Conservation (phyloP, 2,888 invertebrate genomes). For the Ophion ellenae region DNA sequence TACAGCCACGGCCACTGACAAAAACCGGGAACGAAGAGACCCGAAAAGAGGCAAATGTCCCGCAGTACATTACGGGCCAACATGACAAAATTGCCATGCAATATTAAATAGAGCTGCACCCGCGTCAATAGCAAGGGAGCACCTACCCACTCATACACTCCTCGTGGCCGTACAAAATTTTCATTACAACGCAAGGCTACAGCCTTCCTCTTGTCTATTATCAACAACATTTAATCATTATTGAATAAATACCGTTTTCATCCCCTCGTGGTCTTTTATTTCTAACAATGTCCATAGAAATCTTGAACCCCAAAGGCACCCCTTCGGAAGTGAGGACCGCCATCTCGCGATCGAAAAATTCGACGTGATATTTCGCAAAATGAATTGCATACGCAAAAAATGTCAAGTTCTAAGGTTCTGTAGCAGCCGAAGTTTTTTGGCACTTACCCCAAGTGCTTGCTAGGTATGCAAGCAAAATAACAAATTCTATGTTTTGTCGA, state of each 20-base stretch:
- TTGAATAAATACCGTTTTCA: conserved; percentile 1
- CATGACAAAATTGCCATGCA: conserved; percentile 58
- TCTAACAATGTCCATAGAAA: not conserved
- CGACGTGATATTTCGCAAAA: not conserved
- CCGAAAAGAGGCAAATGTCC: conserved; percentile 25
- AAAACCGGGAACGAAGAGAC: not conserved
- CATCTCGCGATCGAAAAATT: not conserved
- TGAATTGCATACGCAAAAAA: too few relatives aligned
- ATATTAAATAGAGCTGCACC: conserved; percentile 66
- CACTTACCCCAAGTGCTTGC: not conserved
- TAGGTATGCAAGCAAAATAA: not conserved
- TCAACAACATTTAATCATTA: not conserved
- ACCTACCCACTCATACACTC: conserved; percentile 13
- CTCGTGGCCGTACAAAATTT: conserved; percentile 1
- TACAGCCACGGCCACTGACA: conserved; percentile 35
- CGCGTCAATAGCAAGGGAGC: conserved; percentile 54
- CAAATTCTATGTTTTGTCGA: not conserved
- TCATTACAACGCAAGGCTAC: conserved; percentile 12
- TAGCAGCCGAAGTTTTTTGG: too few relatives aligned
- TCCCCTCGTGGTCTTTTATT: not conserved
- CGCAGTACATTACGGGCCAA: conserved; percentile 58
- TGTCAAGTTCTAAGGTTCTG: too few relatives aligned
- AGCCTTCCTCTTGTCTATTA: not conserved
- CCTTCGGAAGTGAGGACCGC: not conserved
- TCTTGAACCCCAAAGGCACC: not conserved